Evolutionary conservation across 2,888 invertebrate genomes (phyloP).

Genomic region (Gasteruption jaculator): DNA sequence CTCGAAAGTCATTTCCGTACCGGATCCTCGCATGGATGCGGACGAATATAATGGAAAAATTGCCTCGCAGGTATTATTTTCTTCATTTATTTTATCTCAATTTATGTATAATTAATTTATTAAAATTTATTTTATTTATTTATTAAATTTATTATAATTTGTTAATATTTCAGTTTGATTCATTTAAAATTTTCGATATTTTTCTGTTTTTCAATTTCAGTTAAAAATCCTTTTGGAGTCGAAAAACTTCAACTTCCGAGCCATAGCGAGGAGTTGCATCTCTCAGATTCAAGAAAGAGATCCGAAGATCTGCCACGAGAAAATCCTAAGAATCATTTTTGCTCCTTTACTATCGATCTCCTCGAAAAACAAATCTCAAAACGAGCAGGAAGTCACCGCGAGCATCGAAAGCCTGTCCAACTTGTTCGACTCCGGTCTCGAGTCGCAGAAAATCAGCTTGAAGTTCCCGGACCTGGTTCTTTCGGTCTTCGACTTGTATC

Average conservation of each 20-base stretch:
- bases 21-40: conserved; percentile 51
- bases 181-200: conserved; percentile 9
- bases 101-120: conserved; percentile 3
- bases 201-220: conserved; percentile 53
- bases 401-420: conserved; percentile 44
- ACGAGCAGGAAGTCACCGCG: conserved; percentile 38
- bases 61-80: conserved; percentile 43
- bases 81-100: conserved; percentile 5
- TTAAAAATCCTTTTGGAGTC: conserved; percentile 53
- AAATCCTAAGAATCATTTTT: conserved; percentile 46
- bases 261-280: conserved; percentile 58
- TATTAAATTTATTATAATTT: conserved; percentile 5
- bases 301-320: conserved; percentile 46
- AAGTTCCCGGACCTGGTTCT: conserved; percentile 32
- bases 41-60: conserved; percentile 54
- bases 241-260: conserved; percentile 42
- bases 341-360: conserved; percentile 38
- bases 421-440: conserved; percentile 41
- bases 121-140: conserved; percentile 6
- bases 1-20: conserved; percentile 59
- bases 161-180: conserved; percentile 3
- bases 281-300: conserved; percentile 55
- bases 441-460: conserved; percentile 44
- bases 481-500: conserved; percentile 37
- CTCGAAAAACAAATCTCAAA: no score